phyloP scores from a whole-genome alignment of 2,797 vertebrate genomes.

The Amazona ochrocephala region DNA sequence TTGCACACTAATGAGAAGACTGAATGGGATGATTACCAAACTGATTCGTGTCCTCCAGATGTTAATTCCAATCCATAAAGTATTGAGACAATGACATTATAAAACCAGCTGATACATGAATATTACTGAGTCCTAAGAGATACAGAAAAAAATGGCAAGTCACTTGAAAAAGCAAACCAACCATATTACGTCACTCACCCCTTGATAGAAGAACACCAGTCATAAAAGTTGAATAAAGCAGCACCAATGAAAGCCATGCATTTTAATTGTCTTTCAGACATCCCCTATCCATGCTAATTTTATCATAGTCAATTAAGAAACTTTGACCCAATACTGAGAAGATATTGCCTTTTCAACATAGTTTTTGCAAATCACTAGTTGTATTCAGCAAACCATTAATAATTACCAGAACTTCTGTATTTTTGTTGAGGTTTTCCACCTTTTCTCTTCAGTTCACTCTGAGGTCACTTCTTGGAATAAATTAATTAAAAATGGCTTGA shows the following conservation, averaged over 20 bases:
- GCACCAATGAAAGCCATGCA: background rate
- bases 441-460: background rate
- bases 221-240: background rate
- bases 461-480: background rate
- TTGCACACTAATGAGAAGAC: background rate
- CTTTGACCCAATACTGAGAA: background rate
- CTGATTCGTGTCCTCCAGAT: background rate
- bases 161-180: background rate
- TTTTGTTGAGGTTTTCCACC: background rate
- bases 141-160: background rate
- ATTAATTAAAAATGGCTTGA: background rate
- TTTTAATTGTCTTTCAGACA: background rate
- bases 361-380: background rate
- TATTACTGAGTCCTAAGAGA: background rate
- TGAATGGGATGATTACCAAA: background rate
- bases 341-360: fast-evolving
- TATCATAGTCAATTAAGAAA: background rate
- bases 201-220: background rate
- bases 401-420: background rate
- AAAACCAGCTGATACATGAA: background rate
- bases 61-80: background rate
- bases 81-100: background rate
- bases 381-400: background rate
- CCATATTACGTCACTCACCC: background rate
- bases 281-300: background rate